Conservation (phyloP, 2,888 invertebrate species). For the Ochlodes sylvanus region DNA sequence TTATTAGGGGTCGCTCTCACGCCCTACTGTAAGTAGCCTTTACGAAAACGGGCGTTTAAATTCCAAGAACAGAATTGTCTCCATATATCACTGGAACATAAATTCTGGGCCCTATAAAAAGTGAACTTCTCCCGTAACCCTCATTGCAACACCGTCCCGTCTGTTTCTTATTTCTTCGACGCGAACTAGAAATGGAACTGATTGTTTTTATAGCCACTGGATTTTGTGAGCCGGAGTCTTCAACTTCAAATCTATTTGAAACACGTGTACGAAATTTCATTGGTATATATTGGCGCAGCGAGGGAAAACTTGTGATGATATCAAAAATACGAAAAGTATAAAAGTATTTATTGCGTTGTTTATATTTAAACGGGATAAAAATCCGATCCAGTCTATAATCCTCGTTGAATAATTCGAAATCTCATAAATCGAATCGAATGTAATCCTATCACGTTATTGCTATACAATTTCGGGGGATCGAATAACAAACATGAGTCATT, state of each 20-base stretch:
- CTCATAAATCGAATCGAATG: conserved; percentile 40
- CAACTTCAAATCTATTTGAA: conserved; percentile 69
- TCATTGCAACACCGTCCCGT: conserved; percentile 55
- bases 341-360: conserved; percentile 3
- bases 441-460: conserved; percentile 33
- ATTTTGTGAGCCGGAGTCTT: conserved; percentile 55
- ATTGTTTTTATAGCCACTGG: conserved; percentile 76
- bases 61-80: conserved; percentile 75
- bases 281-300: conserved; percentile 24
- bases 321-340: neutral
- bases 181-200: conserved; percentile 63
- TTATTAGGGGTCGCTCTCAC: conserved; percentile 78
- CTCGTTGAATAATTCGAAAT: conserved; percentile 44
- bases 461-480: conserved; percentile 27
- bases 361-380: conserved; percentile 19
- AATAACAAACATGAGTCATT: conserved; percentile 28
- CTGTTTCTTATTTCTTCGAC: conserved; percentile 78
- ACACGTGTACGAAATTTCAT: conserved; percentile 64
- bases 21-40: conserved; percentile 74
- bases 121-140: conserved; percentile 63
- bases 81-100: conserved; percentile 77
- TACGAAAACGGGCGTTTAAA: conserved; percentile 79
- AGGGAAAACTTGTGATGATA: neutral
- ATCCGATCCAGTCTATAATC: conserved; percentile 32
- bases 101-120: conserved; percentile 78